phyloP scores from a whole-genome alignment of 2,888 invertebrate genomes.

The Abrostola triplasia region DNA sequence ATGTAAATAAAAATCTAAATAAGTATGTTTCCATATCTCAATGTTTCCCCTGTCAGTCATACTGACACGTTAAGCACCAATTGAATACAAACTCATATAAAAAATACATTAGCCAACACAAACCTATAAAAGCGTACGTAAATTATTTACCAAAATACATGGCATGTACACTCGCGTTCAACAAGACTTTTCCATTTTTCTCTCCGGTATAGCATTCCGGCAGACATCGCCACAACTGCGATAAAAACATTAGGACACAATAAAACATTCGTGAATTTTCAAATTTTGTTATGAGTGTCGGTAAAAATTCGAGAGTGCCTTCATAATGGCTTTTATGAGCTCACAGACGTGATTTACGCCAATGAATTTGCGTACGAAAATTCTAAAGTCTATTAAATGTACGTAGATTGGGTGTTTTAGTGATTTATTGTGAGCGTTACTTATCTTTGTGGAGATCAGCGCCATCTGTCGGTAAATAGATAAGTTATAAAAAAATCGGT shows the following conservation, averaged over 20 bases:
- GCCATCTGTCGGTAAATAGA: constrained; percentile 63
- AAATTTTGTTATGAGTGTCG: constrained; percentile 71
- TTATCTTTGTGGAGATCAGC: constrained; percentile 33
- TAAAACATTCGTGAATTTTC: constrained; percentile 74
- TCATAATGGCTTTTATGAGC: constrained; percentile 71
- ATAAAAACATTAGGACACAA: constrained; percentile 71
- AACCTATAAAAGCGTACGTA: constrained; percentile 31
- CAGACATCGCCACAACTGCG: constrained; percentile 56
- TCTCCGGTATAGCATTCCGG: constrained; percentile 35
- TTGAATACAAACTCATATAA: constrained; percentile 26
- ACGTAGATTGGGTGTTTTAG: constrained; percentile 44
- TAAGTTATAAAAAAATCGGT: constrained; percentile 7
- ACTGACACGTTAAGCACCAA: constrained; percentile 20
- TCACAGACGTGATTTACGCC: constrained; percentile 73
- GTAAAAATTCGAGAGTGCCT: constrained; percentile 72
- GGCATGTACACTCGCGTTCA: constrained; percentile 33
- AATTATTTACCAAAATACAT: constrained; percentile 40
- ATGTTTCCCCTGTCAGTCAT: constrained; percentile 16
- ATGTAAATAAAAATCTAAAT: too few relatives aligned
- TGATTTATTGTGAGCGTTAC: constrained; percentile 37
- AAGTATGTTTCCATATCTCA: not conserved
- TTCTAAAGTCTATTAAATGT: constrained; percentile 60
- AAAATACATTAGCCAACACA: constrained; percentile 32
- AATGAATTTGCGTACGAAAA: constrained; percentile 66
- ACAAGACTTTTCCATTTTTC: constrained; percentile 81